These are phyloP conservation scores for Cephalopterus ornatus DNA, from an alignment of 2,113 vertebrate species.

Conservation along the genomic window DNA sequence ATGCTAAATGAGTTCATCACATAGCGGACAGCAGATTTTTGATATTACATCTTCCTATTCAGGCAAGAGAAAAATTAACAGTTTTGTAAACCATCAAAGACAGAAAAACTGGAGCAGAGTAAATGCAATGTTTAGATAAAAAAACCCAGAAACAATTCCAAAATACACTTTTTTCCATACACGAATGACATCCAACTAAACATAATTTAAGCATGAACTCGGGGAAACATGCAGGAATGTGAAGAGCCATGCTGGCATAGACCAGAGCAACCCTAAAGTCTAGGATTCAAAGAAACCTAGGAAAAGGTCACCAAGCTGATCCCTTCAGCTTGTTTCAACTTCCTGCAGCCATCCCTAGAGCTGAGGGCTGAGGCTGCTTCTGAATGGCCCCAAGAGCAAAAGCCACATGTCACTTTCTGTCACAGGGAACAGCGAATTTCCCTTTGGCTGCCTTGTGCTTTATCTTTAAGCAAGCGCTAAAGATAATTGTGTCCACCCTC, in stretches of 20 bases:
- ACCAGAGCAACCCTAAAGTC: neutral
- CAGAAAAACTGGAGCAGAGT: neutral
- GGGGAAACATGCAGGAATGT: neutral
- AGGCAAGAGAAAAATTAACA: neutral
- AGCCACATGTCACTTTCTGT: neutral
- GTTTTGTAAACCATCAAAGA: neutral
- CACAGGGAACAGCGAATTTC: neutral
- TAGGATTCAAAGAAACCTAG: neutral
- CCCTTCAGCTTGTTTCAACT: neutral
- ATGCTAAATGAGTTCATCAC: neutral
- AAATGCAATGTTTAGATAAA: neutral
- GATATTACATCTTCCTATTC: neutral
- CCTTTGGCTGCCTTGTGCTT: neutral
- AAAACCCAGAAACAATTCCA: neutral
- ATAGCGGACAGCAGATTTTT: neutral
- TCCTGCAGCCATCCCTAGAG: neutral
- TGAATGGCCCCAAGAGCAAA: neutral
- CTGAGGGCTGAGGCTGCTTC: neutral
- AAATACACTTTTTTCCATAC: neutral
- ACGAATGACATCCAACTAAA: neutral
- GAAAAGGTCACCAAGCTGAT: slow-evolving; percentile 3
- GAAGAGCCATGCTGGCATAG: neutral
- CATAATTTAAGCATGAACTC: neutral
- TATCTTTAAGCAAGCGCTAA: neutral
- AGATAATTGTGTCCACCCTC: neutral